Percentiles rank a stretch among this genome's conserved stretches.
Conservation (phyloP, 2,888 invertebrate genomes). For the Autographa gamma region DNA sequence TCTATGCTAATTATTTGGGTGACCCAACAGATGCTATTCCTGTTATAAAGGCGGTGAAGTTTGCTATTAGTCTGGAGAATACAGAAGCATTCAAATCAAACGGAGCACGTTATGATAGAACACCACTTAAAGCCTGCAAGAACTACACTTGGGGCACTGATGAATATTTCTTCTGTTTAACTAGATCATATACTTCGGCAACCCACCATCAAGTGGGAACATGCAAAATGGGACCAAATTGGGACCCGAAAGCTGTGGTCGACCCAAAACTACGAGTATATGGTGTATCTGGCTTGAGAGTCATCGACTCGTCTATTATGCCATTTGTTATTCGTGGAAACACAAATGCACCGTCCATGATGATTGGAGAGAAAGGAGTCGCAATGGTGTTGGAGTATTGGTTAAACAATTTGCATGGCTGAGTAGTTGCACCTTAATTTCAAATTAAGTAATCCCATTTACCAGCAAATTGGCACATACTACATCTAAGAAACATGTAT, state of each 20-base stretch:
- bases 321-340: slow-evolving; percentile 93
- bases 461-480: too few relatives aligned
- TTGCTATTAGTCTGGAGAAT: slow-evolving; percentile 87
- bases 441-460: too few relatives aligned
- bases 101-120: slow-evolving; percentile 87
- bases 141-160: slow-evolving; percentile 88
- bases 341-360: slow-evolving; percentile 94
- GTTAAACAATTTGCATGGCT: slow-evolving; percentile 40
- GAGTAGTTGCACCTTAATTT: not conserved
- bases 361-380: slow-evolving; percentile 91
- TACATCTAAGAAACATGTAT: not conserved
- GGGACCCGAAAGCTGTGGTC: slow-evolving; percentile 90
- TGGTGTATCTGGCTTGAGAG: slow-evolving; percentile 89
- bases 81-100: slow-evolving; percentile 87
- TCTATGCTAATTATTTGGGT: slow-evolving; percentile 91
- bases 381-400: slow-evolving; percentile 72
- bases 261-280: slow-evolving; percentile 91
- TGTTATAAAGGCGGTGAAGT: slow-evolving; percentile 89
- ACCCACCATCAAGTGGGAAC: slow-evolving; percentile 84
- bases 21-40: slow-evolving; percentile 89
- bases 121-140: slow-evolving; percentile 88
- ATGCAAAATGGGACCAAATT: slow-evolving; percentile 87
- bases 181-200: slow-evolving; percentile 86
- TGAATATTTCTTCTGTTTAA: slow-evolving; percentile 90
- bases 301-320: slow-evolving; percentile 95